Evolutionary conservation across 2,113 vertebrate species (phyloP).

Genomic region (Nothoprocta perdicaria): DNA sequence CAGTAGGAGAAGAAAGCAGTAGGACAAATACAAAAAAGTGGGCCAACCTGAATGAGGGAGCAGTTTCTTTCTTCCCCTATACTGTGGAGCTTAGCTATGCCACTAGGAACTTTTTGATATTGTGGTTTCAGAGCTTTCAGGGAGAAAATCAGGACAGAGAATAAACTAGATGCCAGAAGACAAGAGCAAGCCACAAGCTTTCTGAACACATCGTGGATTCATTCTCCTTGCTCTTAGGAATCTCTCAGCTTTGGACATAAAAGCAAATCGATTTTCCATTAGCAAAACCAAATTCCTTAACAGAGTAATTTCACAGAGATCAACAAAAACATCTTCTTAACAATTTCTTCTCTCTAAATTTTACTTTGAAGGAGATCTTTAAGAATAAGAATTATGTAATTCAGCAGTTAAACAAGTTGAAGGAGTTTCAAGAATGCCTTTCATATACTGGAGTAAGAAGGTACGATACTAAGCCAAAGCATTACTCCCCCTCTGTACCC

Average conservation of each 20-base stretch:
- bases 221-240: not conserved
- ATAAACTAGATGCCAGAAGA: not conserved
- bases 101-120: not conserved
- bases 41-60: not conserved
- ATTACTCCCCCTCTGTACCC: not conserved
- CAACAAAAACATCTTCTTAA: not conserved
- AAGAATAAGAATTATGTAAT: not conserved
- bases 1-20: not conserved
- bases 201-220: not conserved
- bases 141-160: not conserved
- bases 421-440: slow-evolving; percentile 10
- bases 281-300: not conserved
- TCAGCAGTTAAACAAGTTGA: not conserved
- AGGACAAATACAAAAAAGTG: not conserved
- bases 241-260: not conserved
- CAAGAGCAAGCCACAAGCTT: not conserved
- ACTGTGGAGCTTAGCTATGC: not conserved
- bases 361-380: not conserved
- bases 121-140: not conserved
- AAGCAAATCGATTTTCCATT: not conserved
- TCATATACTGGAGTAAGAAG: not conserved
- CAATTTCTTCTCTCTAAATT: not conserved
- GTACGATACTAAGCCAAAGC: not conserved
- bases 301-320: not conserved
- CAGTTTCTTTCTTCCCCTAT: not conserved